These are phyloP conservation scores for Osmoderma eremita DNA, from an alignment of 2,888 invertebrate genomes.

Conservation along the genomic window DNA sequence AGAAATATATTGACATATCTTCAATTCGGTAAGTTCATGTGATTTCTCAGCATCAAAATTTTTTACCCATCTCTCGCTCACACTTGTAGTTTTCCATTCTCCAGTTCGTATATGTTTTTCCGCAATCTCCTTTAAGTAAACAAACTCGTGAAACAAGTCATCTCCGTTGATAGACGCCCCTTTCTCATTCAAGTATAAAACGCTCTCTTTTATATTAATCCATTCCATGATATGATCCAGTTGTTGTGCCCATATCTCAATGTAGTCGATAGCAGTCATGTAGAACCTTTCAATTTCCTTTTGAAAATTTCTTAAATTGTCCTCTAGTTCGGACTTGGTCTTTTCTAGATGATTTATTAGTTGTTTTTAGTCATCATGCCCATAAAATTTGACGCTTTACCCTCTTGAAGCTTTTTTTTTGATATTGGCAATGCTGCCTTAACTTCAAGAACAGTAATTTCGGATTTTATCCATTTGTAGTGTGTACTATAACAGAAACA, in stretches of 20 bases:
- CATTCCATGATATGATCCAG: not conserved
- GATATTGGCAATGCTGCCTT: no score
- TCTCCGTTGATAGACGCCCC: constrained; percentile 14
- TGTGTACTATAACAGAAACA: constrained; percentile 3
- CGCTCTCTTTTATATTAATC: constrained; percentile 9
- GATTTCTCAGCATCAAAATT: constrained; percentile 8
- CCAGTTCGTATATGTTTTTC: constrained; percentile 4
- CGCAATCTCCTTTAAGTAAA: not conserved
- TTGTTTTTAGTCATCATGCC: constrained; percentile 20
- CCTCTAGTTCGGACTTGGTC: constrained; percentile 8
- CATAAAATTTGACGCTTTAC: constrained; percentile 11
- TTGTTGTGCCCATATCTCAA: constrained; percentile 20
- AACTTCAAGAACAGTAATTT: no score
- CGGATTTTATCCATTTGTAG: constrained; percentile 4
- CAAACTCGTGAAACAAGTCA: not conserved
- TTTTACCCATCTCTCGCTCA: constrained; percentile 13
- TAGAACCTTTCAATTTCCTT: not conserved
- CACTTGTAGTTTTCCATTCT: constrained; percentile 10
- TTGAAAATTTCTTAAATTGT: constrained; percentile 15
- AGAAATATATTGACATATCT: no score
- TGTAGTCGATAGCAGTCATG: constrained; percentile 13
- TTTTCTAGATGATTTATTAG: constrained; percentile 18
- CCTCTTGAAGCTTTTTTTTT: constrained; percentile 11
- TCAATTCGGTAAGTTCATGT: constrained; percentile 3
- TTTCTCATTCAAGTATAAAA: constrained; percentile 15